A percentile compares a stretch with the other conserved stretches of the same genome.
Evolutionary conservation across 2,888 invertebrate genomes (phyloP).

Genomic region (Agelastica alni): DNA sequence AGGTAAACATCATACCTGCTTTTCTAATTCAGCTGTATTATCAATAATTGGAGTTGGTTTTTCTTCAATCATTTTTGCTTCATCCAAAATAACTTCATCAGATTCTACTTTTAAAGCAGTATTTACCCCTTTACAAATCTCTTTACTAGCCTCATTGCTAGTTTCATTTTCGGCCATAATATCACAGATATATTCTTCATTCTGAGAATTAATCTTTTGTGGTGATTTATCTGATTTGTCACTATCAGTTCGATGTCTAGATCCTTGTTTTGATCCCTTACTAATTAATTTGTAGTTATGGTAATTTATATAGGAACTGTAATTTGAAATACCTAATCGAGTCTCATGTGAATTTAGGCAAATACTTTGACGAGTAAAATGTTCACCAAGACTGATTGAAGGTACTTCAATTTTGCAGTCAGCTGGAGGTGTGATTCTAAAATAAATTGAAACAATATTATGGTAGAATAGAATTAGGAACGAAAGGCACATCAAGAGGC

Average conservation of each 20-base stretch:
- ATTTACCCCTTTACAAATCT: constrained; percentile 26
- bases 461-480: not conserved
- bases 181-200: constrained; percentile 32
- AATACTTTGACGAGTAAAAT: constrained; percentile 76
- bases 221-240: constrained; percentile 36
- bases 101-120: constrained; percentile 51
- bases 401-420: constrained; percentile 72
- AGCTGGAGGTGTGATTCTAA: constrained; percentile 60
- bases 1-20: constrained; percentile 28
- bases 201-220: constrained; percentile 24
- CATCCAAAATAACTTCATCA: constrained; percentile 56
- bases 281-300: constrained; percentile 26
- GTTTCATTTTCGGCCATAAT: constrained; percentile 20
- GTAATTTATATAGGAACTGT: constrained; percentile 25
- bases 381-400: constrained; percentile 74
- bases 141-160: constrained; percentile 35
- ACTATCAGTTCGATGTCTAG: constrained; percentile 33
- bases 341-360: constrained; percentile 78
- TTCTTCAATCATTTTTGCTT: constrained; percentile 36
- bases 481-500: too few relatives aligned
- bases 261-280: constrained; percentile 30
- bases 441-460: not conserved
- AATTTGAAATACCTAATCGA: constrained; percentile 64
- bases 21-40: constrained; percentile 24
- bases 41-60: constrained; percentile 41